These are phyloP conservation scores for Sphyrna mokarran DNA, from an alignment of 2,113 vertebrate species.

Conservation along the genomic window DNA sequence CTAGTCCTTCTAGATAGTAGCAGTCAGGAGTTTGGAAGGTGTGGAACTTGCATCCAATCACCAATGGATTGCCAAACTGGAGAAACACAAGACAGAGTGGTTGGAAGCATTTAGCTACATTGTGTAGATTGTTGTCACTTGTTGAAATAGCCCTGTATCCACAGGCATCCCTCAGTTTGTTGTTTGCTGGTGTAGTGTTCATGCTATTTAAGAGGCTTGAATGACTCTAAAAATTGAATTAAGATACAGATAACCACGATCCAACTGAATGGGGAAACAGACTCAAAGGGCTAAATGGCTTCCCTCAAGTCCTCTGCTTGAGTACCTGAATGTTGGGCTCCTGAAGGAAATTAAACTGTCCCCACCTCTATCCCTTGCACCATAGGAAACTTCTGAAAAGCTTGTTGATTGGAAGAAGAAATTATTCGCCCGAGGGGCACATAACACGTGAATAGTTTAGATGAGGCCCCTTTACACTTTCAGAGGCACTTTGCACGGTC, in stretches of 20 bases:
- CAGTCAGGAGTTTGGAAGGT: no score
- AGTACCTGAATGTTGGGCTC: background rate
- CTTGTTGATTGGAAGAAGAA: background rate
- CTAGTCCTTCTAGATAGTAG: no score
- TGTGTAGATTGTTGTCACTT: background rate
- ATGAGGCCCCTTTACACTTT: background rate
- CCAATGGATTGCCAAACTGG: background rate
- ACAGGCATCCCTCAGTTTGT: background rate
- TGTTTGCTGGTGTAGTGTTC: background rate
- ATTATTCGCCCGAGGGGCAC: background rate
- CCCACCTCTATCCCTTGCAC: background rate
- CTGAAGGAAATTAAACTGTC: background rate
- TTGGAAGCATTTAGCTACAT: background rate
- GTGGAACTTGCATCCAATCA: background rate
- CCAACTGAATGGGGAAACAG: background rate
- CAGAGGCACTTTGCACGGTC: background rate
- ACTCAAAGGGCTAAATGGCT: background rate
- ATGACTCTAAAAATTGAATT: background rate
- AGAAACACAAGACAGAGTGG: background rate
- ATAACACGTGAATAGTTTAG: background rate
- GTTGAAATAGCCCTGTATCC: background rate
- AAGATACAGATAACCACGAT: background rate
- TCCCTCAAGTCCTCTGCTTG: background rate
- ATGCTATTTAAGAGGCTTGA: background rate
- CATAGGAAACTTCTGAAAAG: slow-evolving; percentile 10